phyloP scores from a whole-genome alignment of 2,888 invertebrate species.

The Spatulosminthurus flaviceps region DNA sequence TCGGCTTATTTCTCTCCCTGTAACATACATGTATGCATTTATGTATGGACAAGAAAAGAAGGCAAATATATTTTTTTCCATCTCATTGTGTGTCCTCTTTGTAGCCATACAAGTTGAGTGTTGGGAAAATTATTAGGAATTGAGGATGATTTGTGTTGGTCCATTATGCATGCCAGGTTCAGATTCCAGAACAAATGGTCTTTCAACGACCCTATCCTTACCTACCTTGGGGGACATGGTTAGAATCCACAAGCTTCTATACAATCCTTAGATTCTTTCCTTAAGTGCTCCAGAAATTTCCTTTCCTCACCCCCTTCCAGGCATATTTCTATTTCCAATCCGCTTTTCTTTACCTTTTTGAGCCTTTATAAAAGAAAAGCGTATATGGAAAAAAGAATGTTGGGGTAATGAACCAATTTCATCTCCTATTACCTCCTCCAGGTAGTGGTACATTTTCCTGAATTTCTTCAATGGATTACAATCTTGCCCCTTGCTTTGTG shows the following conservation, averaged over 20 bases:
- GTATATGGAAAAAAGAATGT: neutral
- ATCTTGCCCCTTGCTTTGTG: no score
- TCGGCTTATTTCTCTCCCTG: neutral
- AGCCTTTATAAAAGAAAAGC: neutral
- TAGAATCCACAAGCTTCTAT: no score
- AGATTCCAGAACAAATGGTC: neutral
- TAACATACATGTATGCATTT: no score
- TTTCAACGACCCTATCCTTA: neutral
- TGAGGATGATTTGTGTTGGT: slow-evolving; percentile 29
- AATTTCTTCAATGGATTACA: no score
- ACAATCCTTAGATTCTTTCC: neutral
- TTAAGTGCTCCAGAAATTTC: slow-evolving; percentile 22
- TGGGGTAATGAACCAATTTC: neutral
- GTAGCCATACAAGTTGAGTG: neutral
- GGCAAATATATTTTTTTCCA: slow-evolving; percentile 10
- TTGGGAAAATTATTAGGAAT: slow-evolving; percentile 6
- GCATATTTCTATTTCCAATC: neutral
- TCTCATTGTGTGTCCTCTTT: neutral
- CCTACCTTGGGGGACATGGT: no score
- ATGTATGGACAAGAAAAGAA: no score
- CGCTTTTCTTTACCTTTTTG: neutral
- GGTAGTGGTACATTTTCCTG: no score
- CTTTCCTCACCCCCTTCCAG: neutral
- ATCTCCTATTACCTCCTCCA: no score
- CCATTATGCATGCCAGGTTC: slow-evolving; percentile 22